Percentiles rank a stretch among this genome's conserved stretches.
Conservation (phyloP, 2,888 invertebrate genomes). For the Erebia ligea region DNA sequence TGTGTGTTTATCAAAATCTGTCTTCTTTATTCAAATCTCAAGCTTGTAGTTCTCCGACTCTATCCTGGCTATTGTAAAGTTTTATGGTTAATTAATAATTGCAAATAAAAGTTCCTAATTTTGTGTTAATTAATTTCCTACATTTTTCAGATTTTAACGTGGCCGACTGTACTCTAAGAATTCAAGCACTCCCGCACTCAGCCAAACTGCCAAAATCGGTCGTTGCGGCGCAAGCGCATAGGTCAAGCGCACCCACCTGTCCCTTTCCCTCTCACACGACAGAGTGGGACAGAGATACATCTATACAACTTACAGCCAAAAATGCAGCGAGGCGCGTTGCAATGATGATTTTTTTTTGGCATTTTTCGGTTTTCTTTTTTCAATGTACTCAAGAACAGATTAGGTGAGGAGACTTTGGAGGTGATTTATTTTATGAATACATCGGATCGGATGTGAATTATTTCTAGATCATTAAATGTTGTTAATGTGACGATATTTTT, state of each 20-base stretch:
- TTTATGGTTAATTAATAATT: no score
- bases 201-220: conserved; percentile 65
- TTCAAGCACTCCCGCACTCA: conserved; percentile 46
- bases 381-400: conserved; percentile 37
- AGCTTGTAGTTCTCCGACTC: no score
- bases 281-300: conserved; percentile 47
- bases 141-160: conserved; percentile 1
- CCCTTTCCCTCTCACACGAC: conserved; percentile 47
- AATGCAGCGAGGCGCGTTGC: conserved; percentile 59
- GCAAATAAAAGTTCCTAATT: no score
- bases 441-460: conserved; percentile 1
- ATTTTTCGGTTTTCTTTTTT: conserved; percentile 41
- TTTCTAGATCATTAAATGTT: neutral
- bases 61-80: no score
- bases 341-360: conserved; percentile 52
- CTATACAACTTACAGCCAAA: conserved; percentile 60
- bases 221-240: conserved; percentile 60
- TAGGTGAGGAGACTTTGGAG: conserved; percentile 34
- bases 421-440: conserved; percentile 26
- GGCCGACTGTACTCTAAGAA: conserved; percentile 41
- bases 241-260: conserved; percentile 62
- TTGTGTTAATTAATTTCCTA: neutral
- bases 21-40: no score
- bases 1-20: no score
- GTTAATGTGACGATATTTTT: neutral